These are phyloP conservation scores for Tetranychus piercei DNA, from an alignment of 2,888 invertebrate genomes.

Conservation along the genomic window DNA sequence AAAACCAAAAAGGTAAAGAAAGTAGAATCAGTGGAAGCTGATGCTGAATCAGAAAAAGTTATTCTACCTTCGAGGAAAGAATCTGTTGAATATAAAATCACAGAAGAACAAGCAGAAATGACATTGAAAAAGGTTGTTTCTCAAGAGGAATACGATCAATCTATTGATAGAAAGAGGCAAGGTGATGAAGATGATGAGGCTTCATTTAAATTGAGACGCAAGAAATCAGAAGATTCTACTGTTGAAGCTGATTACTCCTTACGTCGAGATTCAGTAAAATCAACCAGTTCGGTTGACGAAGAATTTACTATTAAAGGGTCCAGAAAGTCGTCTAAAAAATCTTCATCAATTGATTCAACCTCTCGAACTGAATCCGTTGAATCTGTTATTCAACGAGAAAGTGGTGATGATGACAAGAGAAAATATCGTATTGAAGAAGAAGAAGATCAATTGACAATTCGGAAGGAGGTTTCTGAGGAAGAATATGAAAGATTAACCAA, in stretches of 20 bases:
- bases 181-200: conserved; percentile 17
- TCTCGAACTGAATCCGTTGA: neutral
- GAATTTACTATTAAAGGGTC: neutral
- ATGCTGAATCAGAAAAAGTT: neutral
- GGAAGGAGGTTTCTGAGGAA: conserved; percentile 15
- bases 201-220: conserved; percentile 21
- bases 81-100: conserved; percentile 15
- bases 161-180: conserved; percentile 13
- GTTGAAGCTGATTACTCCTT: conserved; percentile 34
- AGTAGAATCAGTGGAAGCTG: neutral
- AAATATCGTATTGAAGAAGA: conserved; percentile 10
- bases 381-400: conserved; percentile 28
- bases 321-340: neutral
- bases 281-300: neutral
- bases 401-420: conserved; percentile 19
- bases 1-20: neutral
- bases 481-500: conserved; percentile 14
- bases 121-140: conserved; percentile 30
- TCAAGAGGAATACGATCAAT: conserved; percentile 31
- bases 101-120: conserved; percentile 25
- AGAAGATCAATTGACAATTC: conserved; percentile 12
- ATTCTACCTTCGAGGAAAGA: conserved; percentile 11
- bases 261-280: neutral
- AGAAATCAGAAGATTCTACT: conserved; percentile 32
- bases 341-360: neutral